Conservation (phyloP, 2,888 invertebrate genomes). For the Yponomeuta evonymella region DNA sequence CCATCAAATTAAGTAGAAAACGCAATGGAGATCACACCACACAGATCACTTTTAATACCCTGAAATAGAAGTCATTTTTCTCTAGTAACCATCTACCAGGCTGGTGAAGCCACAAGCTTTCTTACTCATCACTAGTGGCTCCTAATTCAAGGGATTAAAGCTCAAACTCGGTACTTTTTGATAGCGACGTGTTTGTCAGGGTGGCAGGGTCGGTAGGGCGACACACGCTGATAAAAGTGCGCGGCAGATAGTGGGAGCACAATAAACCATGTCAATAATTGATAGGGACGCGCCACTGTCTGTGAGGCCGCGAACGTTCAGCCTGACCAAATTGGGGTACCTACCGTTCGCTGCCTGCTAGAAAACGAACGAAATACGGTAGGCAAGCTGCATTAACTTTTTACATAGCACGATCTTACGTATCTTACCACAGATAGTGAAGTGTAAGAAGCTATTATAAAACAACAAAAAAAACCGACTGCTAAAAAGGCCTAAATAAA, state of each 20-base stretch:
- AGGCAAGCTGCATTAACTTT: too few relatives aligned
- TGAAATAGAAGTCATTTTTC: constrained; percentile 5
- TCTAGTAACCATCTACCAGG: not conserved
- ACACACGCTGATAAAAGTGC: constrained; percentile 64
- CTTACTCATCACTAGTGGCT: constrained; percentile 3
- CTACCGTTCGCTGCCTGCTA: not conserved
- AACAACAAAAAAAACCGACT: too few relatives aligned
- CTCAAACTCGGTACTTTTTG: constrained; percentile 24
- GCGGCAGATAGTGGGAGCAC: constrained; percentile 49
- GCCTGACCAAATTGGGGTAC: constrained; percentile 26
- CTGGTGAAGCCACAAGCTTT: constrained; percentile 22
- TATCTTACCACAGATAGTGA: too few relatives aligned
- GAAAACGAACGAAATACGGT: too few relatives aligned
- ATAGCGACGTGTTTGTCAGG: constrained; percentile 14
- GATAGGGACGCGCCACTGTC: constrained; percentile 48
- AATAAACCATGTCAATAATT: constrained; percentile 71
- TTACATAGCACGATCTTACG: too few relatives aligned
- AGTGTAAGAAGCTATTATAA: too few relatives aligned
- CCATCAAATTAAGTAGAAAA: constrained; percentile 69
- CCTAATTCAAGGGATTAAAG: constrained; percentile 28
- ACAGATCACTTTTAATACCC: not conserved
- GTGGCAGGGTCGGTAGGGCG: constrained; percentile 32
- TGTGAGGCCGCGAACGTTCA: constrained; percentile 27
- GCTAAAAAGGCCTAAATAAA: too few relatives aligned
- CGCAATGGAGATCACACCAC: constrained; percentile 24